These are phyloP conservation scores for Paracanthobrama guichenoti DNA, from an alignment of 2,113 vertebrate species.

Conservation along the genomic window DNA sequence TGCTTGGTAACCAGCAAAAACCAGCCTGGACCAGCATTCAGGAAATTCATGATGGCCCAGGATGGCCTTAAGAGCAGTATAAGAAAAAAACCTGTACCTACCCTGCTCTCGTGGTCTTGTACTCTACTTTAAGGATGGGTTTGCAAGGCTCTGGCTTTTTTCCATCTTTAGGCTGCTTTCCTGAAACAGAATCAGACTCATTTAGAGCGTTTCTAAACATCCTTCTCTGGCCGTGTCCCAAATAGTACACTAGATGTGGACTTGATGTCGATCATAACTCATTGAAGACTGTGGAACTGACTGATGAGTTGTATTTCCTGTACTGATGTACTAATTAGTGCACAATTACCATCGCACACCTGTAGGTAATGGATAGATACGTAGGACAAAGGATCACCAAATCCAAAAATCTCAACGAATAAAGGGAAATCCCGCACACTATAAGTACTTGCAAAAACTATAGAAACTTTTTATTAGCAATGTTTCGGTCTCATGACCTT, in stretches of 20 bases:
- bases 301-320: too few species aligned
- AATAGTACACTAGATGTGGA: not conserved
- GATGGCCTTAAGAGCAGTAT: not conserved
- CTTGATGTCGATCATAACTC: not conserved
- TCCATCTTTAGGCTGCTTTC: slow-evolving; percentile 98
- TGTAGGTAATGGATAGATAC: too few species aligned
- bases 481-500: too few species aligned
- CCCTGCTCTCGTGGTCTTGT: slow-evolving; percentile 95
- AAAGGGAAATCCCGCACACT: too few species aligned
- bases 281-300: not conserved
- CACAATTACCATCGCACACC: too few species aligned
- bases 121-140: slow-evolving; percentile 99
- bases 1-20: not conserved
- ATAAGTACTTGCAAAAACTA: too few species aligned
- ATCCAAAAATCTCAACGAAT: too few species aligned
- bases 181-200: slow-evolving; percentile 80
- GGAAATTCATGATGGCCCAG: not conserved
- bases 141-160: slow-evolving; percentile 99
- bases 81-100: slow-evolving; percentile 65
- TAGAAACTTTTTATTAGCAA: too few species aligned
- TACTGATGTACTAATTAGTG: too few species aligned
- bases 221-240: slow-evolving; percentile 19
- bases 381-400: too few species aligned
- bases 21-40: not conserved
- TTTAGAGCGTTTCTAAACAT: slow-evolving; percentile 57